A percentile compares a stretch with the other conserved stretches of the same genome.
These are phyloP conservation scores for Drosophila azteca DNA, from an alignment of 1,140 invertebrate genomes.

Conservation along the genomic window DNA sequence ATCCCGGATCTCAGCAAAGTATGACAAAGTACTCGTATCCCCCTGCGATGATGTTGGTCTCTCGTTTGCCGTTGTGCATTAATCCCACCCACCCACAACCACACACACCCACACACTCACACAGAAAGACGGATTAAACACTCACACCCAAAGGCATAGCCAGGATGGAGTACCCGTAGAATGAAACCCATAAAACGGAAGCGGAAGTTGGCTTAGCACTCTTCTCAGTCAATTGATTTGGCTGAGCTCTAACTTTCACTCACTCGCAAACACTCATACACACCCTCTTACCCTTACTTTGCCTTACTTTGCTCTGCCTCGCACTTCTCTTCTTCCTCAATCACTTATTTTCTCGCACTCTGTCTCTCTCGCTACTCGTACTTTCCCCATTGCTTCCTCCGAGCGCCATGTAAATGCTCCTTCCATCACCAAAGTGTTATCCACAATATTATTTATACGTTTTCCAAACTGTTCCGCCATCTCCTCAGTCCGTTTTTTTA, in stretches of 20 bases:
- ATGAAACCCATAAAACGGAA: conserved; percentile 6
- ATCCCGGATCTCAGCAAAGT: conserved; percentile 49
- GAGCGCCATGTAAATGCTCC: conserved; percentile 1
- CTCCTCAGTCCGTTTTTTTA: no score
- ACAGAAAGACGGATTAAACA: background rate
- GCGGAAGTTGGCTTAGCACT: conserved; percentile 34
- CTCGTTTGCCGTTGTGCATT: conserved; percentile 12
- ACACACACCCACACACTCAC: conserved; percentile 4
- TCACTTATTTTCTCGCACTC: conserved; percentile 19
- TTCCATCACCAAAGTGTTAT: conserved; percentile 2
- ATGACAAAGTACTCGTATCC: conserved; percentile 47
- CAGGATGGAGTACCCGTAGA: background rate
- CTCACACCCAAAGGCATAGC: conserved; percentile 19
- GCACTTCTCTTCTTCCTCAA: conserved; percentile 40
- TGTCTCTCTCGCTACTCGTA: conserved; percentile 9
- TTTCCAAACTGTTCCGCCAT: no score
- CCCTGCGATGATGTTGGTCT: no score
- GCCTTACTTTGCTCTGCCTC: conserved; percentile 49
- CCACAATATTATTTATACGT: background rate
- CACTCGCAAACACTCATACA: conserved; percentile 21
- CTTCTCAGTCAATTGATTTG: conserved; percentile 35
- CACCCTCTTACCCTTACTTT: conserved; percentile 45
- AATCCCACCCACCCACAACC: conserved; percentile 5
- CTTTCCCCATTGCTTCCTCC: conserved; percentile 25
- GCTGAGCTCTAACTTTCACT: conserved; percentile 27